phyloP scores from a whole-genome alignment of 2,888 invertebrate genomes.

The Pollenia griseotomentosa region DNA sequence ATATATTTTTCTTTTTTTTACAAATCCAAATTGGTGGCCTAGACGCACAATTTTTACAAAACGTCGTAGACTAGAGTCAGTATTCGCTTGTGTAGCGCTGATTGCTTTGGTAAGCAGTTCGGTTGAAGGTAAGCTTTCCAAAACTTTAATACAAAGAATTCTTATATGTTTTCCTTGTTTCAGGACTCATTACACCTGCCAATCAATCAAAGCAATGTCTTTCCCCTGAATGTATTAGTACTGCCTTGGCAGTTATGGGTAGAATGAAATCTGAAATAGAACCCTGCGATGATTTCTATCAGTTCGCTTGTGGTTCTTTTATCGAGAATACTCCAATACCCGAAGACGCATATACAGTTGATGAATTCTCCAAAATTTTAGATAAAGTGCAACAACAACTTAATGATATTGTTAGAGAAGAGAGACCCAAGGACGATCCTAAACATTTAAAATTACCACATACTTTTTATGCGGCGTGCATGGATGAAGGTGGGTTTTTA shows the following conservation, averaged over 20 bases:
- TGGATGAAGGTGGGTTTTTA: conserved; percentile 83
- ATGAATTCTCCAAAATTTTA: conserved; percentile 81
- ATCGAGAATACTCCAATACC: conserved; percentile 88
- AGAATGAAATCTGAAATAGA: conserved; percentile 88
- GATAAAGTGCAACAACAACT: conserved; percentile 84
- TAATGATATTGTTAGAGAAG: conserved; percentile 83
- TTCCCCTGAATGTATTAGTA: conserved; percentile 91
- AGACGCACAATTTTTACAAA: conserved; percentile 90
- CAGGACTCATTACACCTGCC: not conserved
- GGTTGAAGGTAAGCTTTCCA: conserved; percentile 77
- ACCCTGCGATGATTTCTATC: conserved; percentile 92
- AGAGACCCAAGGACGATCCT: conserved; percentile 81
- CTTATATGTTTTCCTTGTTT: no score
- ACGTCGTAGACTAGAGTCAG: conserved; percentile 87
- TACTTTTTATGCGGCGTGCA: conserved; percentile 84
- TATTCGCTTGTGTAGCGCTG: conserved; percentile 86
- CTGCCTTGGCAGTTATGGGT: conserved; percentile 88
- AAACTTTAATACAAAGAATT: no score
- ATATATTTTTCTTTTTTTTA: conserved; percentile 82
- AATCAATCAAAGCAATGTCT: conserved; percentile 86
- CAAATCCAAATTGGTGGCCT: conserved; percentile 93
- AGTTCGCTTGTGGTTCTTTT: conserved; percentile 90
- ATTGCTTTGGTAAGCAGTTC: conserved; percentile 87
- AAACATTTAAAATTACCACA: conserved; percentile 84
- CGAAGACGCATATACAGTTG: conserved; percentile 86